Base-by-base conservation (phyloP, 2,113 vertebrate genomes). In the Salvator merianae region DNA sequence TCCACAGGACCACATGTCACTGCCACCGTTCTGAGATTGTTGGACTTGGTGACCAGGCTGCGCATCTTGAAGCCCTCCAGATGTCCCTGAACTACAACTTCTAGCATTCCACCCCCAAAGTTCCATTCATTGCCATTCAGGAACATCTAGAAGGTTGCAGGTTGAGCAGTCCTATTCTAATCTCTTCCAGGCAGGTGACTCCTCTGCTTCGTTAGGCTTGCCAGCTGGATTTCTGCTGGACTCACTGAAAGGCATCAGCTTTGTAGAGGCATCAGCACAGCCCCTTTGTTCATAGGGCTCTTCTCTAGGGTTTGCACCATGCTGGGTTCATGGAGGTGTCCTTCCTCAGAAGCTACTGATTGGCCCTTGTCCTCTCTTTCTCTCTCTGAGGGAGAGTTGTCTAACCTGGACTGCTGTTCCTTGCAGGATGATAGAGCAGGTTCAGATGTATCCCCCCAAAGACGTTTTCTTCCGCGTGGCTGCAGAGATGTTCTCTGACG, bases 391-490 rank as follows among this genome's bases (percentile, higher is more conserved):
- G 71, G 26, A 50, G 13, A 8, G 34, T 6, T 3, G 26, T 43
- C 55, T 16, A 22, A 50, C 26, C 81, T 7, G 40, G 36, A 32
- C 30, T 32, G 12, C 22, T 66, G 14, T 22, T 68, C 71, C 72
- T 71, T 28, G 2, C 89, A 98, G 98, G 69, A 97, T 98, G 97
- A 97, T 99, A 47, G 93, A 97, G 0, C 89, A 90, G 0, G 94
- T 96, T 84, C 92, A 93, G 34, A 91, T 84, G 7, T 71, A 95
- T 71, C 92, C 97, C 0, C 91, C 96, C 7, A 96, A 96, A 22
- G 97, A 98, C 0, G 91, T 97, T 26, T 99, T 98, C 78, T 81
- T 97, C 86, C 96, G 87, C 73, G 98, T 98, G 59, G 97, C 98
- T 1, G 10, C 88, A 0, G 97, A 98, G 78, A 98, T 98, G 93